Evolutionary conservation across 2,888 invertebrate genomes (phyloP).

Genomic region (Nowickia ferox): DNA sequence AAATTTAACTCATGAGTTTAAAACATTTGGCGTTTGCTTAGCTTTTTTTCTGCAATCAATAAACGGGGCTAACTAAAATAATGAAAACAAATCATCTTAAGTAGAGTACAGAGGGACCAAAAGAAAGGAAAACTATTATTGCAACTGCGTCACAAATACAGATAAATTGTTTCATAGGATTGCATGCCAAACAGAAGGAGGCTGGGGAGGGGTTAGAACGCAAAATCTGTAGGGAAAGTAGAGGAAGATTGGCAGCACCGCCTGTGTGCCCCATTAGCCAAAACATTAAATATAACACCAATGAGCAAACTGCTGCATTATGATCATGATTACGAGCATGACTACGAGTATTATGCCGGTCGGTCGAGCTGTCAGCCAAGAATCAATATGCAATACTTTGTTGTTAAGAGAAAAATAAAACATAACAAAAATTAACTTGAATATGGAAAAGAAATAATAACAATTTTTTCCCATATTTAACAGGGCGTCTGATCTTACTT

Average conservation of each 20-base stretch:
- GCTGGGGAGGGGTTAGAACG: constrained; percentile 13
- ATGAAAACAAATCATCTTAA: constrained; percentile 60
- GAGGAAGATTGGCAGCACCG: constrained; percentile 67
- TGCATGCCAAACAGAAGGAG: not conserved
- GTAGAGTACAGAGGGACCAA: constrained; percentile 16
- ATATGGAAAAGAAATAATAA: constrained; percentile 21
- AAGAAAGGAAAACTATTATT: constrained; percentile 26
- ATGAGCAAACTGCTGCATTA: constrained; percentile 31
- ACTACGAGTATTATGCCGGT: not conserved
- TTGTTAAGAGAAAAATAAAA: not conserved
- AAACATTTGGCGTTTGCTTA: constrained; percentile 28
- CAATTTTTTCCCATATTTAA: constrained; percentile 55
- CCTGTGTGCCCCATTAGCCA: constrained; percentile 62
- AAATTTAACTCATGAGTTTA: constrained; percentile 66
- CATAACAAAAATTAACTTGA: not conserved
- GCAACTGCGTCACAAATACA: constrained; percentile 57
- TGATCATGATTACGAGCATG: constrained; percentile 28
- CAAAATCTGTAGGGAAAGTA: constrained; percentile 20
- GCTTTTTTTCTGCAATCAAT: constrained; percentile 55
- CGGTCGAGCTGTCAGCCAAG: not conserved
- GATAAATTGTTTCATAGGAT: constrained; percentile 26
- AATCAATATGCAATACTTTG: constrained; percentile 9
- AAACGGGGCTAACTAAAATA: constrained; percentile 54
- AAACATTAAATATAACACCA: constrained; percentile 65
- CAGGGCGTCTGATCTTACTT: constrained; percentile 54